A percentile compares a stretch with the other conserved stretches of the same genome.
Conservation (phyloP, 1,140 invertebrate species). For the Papilio dardanus region DNA sequence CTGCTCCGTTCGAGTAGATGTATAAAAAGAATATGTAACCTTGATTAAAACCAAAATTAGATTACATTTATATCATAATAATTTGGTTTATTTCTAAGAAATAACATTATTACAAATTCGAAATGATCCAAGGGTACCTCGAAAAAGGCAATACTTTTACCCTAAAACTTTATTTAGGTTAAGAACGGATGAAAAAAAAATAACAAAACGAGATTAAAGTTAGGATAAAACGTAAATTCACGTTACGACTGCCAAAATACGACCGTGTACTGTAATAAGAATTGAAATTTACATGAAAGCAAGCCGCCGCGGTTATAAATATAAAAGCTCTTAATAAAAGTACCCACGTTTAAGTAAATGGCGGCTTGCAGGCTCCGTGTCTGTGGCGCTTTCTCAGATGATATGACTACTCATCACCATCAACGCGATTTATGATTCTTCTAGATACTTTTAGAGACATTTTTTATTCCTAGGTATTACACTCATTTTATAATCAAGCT, state of each 20-base stretch:
- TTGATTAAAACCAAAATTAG: too few species aligned
- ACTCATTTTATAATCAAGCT: background rate
- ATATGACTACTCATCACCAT: constrained; percentile 6
- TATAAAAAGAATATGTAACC: too few species aligned
- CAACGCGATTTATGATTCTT: background rate
- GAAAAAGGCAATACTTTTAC: background rate
- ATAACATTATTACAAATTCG: constrained; percentile 13
- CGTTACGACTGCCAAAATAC: constrained; percentile 15
- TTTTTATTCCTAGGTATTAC: background rate
- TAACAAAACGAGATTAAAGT: constrained; percentile 28
- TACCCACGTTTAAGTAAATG: constrained; percentile 22
- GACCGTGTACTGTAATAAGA: constrained; percentile 25
- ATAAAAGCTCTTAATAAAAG: constrained; percentile 27
- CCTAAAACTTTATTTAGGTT: constrained; percentile 21
- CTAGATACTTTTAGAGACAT: background rate
- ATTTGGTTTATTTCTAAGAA: background rate
- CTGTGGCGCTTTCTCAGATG: background rate
- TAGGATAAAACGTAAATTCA: constrained; percentile 27
- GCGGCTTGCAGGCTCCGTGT: background rate
- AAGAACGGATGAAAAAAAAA: constrained; percentile 21
- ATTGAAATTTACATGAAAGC: constrained; percentile 31
- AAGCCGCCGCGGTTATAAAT: constrained; percentile 18
- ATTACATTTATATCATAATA: background rate
- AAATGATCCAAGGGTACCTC: background rate
- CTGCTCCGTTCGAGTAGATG: too few species aligned